Evolutionary conservation across 2,113 vertebrate genomes (phyloP).

Genomic region (Nansenia antarctica): DNA sequence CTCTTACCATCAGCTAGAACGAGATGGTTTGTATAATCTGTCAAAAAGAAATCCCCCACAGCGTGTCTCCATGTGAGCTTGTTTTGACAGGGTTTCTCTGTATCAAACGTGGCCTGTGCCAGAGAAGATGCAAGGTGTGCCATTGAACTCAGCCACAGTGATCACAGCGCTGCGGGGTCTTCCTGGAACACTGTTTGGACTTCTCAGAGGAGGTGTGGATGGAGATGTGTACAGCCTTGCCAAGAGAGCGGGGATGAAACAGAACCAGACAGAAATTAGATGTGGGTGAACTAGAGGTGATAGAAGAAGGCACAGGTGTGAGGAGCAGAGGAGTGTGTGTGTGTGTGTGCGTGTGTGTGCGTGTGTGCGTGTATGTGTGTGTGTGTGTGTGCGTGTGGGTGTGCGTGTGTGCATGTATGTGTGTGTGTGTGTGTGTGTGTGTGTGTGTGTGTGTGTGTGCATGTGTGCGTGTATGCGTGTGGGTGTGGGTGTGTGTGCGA

Average conservation of each 20-base stretch:
- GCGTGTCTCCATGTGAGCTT: not conserved
- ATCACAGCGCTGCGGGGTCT: conserved; percentile 1
- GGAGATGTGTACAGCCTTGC: not conserved
- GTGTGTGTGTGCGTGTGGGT: not conserved
- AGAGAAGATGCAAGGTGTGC: not conserved
- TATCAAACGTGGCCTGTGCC: not conserved
- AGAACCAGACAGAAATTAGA: not conserved
- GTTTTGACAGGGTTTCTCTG: conserved; percentile 18
- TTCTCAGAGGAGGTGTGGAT: not conserved
- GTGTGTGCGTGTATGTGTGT: not conserved
- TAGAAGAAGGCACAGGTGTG: not conserved
- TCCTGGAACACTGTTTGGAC: not conserved
- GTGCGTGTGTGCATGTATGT: too few relatives aligned
- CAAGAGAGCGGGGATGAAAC: not conserved
- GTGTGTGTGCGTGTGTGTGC: too few relatives aligned
- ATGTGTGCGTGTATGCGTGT: too few relatives aligned
- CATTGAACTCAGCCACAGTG: not conserved
- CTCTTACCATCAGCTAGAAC: not conserved
- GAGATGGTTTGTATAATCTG: not conserved
- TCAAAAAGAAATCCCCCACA: not conserved
- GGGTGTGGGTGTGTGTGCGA: too few relatives aligned
- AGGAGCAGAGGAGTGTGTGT: not conserved
- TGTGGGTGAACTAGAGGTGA: not conserved
- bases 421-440: too few relatives aligned
- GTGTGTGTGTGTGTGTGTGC: too few relatives aligned